Base-by-base conservation (phyloP, 1,140 invertebrate genomes). In the Heliconius melpomene region DNA sequence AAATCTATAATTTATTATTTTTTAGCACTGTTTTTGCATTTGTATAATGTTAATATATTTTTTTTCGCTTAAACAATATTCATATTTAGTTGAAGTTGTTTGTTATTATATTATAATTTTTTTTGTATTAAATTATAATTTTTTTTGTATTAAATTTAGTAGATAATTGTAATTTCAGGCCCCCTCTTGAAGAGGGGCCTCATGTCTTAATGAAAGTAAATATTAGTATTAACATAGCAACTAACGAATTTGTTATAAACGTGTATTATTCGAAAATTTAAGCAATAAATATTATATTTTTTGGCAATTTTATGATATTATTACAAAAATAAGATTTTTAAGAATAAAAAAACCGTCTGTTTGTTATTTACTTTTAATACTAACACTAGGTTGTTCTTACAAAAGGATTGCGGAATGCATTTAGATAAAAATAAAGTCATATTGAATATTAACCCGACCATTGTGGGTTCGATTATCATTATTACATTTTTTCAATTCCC, bases 211-310 rank as follows among this genome's bases (percentile, higher is more conserved):
- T 60, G 6, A 29, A 66, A 29, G 3, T 66, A 23, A 26, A 29
- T 29, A 13, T n/a, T n/a, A n/a, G n/a, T 29, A 29, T 66, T 66
- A 66, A 66, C 60, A 66, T 8, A 66, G 13, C 26, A 66, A 66
- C 60, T 66, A 29, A 29, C 26, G 60, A 66, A 66, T 66, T 66
- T 66, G 60, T 66, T 16, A 13, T 29, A 29, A 29, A 26, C 18
- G 13, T 26, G 60, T 66, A 66, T 66, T 26, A 66, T 60, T 60
- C n/a, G 60, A 29, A 66, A 66, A 66, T 66, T 26, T 66, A 9
- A 66, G 60, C 60, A 66, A 66, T 66, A 66, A 23, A 57, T 57
- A 23, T 57, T 23, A 23, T 57, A 57, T 57, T 66, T 66, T 60
- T 66, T 66, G 26, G 60, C 18, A 29, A 66, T 29, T 66, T 66